Evolutionary conservation across 1,140 invertebrate genomes (phyloP).

Genomic region (Adelges cooleyi): DNA sequence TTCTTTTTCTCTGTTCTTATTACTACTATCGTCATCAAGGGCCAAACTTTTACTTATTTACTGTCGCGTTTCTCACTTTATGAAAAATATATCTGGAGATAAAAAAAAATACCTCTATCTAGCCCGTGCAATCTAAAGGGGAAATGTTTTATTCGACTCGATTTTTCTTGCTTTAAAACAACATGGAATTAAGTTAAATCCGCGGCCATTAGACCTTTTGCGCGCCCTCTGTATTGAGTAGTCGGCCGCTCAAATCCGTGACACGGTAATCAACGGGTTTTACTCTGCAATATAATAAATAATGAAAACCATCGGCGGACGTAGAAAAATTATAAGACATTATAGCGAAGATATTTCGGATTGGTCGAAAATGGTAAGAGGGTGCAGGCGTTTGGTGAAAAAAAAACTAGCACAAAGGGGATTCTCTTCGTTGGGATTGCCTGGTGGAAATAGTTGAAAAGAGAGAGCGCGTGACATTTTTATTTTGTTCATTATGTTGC

Average conservation of each 20-base stretch:
- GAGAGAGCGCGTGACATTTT: slow-evolving; percentile 1
- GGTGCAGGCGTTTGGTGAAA: not conserved
- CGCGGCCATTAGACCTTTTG: slow-evolving; percentile 27
- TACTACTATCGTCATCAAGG: slow-evolving; percentile 29
- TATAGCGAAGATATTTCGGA: slow-evolving; percentile 16
- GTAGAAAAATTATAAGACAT: slow-evolving; percentile 26
- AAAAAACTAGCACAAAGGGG: not conserved
- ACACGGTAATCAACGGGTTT: slow-evolving; percentile 28
- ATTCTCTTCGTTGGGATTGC: no score
- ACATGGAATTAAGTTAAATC: slow-evolving; percentile 29
- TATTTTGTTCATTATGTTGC: slow-evolving; percentile 11
- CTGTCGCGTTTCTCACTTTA: slow-evolving; percentile 28
- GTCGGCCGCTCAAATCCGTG: slow-evolving; percentile 27
- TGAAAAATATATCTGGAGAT: slow-evolving; percentile 28
- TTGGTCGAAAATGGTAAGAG: slow-evolving; percentile 7
- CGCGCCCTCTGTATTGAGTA: slow-evolving; percentile 28
- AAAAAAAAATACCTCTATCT: slow-evolving; percentile 29
- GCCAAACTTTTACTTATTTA: slow-evolving; percentile 29
- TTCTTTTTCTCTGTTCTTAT: slow-evolving; percentile 28
- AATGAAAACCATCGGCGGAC: slow-evolving; percentile 26
- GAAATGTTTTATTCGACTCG: slow-evolving; percentile 27
- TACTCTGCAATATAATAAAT: slow-evolving; percentile 28
- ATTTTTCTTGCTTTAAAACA: slow-evolving; percentile 29
- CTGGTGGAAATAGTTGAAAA: not conserved
- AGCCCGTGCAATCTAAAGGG: slow-evolving; percentile 20